Evolutionary conservation across 2,888 invertebrate species (phyloP).

Genomic region (Drosophila austrosaltans): DNA sequence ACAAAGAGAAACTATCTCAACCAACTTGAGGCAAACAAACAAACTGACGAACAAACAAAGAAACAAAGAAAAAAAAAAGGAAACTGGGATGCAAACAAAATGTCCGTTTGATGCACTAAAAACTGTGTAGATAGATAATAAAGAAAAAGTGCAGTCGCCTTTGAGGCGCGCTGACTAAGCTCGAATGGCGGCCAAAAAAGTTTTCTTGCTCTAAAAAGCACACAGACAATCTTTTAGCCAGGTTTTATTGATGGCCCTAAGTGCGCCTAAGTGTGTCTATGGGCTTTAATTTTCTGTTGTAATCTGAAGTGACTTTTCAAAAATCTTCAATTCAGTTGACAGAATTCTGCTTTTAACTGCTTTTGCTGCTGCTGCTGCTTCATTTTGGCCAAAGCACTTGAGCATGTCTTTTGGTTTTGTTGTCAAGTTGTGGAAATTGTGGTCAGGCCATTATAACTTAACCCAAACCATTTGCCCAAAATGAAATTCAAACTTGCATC

Average conservation of each 20-base stretch:
- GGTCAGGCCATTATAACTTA: constrained; percentile 78
- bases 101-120: constrained; percentile 58
- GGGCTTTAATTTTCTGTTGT: constrained; percentile 54
- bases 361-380: constrained; percentile 17
- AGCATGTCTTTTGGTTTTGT: constrained; percentile 74
- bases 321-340: constrained; percentile 64
- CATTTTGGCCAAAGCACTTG: constrained; percentile 59
- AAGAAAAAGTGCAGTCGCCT: constrained; percentile 43
- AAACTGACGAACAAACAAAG: not conserved
- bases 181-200: constrained; percentile 46
- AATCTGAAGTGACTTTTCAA: constrained; percentile 52
- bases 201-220: constrained; percentile 32
- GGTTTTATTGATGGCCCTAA: constrained; percentile 42
- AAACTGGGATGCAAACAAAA: constrained; percentile 41
- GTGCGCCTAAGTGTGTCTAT: constrained; percentile 43
- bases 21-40: constrained; percentile 17
- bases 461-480: constrained; percentile 66
- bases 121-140: constrained; percentile 34
- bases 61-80: not conserved
- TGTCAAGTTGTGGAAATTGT: constrained; percentile 72
- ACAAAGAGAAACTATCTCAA: constrained; percentile 25
- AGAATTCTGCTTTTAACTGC: constrained; percentile 69
- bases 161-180: constrained; percentile 41
- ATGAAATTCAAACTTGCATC: constrained; percentile 72
- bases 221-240: constrained; percentile 29